Conservation (phyloP, 2,888 invertebrate genomes). For the Mesochorus sp. region DNA sequence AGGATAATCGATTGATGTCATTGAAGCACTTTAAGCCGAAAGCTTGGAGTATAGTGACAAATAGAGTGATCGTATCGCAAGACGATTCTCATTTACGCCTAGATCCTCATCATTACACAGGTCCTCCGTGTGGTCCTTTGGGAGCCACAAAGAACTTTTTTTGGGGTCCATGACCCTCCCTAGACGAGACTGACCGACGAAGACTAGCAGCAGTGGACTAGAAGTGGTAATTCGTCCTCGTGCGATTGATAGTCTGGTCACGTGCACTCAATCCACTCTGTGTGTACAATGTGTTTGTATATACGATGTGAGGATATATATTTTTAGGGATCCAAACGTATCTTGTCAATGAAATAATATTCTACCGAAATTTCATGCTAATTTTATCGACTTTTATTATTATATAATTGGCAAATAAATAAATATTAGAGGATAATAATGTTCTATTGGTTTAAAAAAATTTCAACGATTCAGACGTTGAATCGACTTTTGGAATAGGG, state of each 20-base stretch:
- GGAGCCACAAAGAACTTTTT: constrained; percentile 4
- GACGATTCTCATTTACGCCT: constrained; percentile 5
- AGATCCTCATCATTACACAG: neutral
- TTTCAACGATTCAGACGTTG: neutral
- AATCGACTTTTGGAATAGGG: no score
- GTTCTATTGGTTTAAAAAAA: no score
- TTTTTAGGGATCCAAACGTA: neutral
- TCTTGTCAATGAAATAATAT: neutral
- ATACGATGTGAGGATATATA: neutral
- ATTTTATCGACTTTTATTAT: no score
- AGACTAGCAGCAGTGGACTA: no score
- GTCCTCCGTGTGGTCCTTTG: constrained; percentile 10
- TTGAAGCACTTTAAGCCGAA: neutral
- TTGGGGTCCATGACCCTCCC: constrained; percentile 25
- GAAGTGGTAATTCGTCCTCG: constrained; percentile 28
- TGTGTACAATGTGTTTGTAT: constrained; percentile 32
- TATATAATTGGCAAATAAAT: no score
- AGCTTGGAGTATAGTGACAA: neutral
- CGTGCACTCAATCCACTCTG: constrained; percentile 69
- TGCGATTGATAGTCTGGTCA: constrained; percentile 72
- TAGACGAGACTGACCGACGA: constrained; percentile 1
- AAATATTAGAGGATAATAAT: no score
- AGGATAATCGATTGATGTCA: no score
- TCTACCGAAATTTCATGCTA: no score
- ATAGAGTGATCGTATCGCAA: neutral